phyloP scores from a whole-genome alignment of 2,888 invertebrate species.

The Luffia ferchaultella region DNA sequence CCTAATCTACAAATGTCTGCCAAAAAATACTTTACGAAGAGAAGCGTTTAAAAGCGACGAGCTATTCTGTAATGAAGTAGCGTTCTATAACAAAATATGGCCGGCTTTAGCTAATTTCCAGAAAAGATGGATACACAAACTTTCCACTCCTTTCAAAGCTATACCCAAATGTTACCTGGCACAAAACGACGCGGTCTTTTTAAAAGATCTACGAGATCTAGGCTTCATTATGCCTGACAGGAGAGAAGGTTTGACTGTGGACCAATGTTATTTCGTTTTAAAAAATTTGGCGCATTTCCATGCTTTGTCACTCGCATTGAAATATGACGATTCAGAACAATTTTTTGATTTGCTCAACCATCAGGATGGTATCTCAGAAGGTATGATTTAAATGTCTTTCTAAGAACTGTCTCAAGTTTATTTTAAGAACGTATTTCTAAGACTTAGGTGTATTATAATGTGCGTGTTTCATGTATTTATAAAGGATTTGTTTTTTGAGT shows the following conservation, averaged over 20 bases:
- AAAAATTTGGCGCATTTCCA: conserved; percentile 71
- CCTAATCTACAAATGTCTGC: conserved; percentile 74
- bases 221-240: conserved; percentile 73
- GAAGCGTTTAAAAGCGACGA: conserved; percentile 76
- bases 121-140: conserved; percentile 35
- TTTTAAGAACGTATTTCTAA: neutral
- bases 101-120: conserved; percentile 71
- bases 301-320: conserved; percentile 70
- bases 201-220: conserved; percentile 67
- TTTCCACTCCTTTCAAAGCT: conserved; percentile 52
- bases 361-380: conserved; percentile 55
- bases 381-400: conserved; percentile 20
- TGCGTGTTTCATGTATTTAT: neutral
- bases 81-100: conserved; percentile 76
- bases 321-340: conserved; percentile 61
- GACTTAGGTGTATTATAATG: neutral
- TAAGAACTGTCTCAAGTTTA: no score
- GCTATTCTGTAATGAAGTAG: conserved; percentile 75
- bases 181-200: conserved; percentile 60
- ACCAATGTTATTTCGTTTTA: conserved; percentile 68
- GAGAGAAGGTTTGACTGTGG: conserved; percentile 64
- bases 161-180: conserved; percentile 71
- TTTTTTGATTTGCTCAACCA: conserved; percentile 59
- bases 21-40: conserved; percentile 49
- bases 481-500: neutral